phyloP scores from a whole-genome alignment of 2,888 invertebrate genomes.

The Ceriagrion tenellum region DNA sequence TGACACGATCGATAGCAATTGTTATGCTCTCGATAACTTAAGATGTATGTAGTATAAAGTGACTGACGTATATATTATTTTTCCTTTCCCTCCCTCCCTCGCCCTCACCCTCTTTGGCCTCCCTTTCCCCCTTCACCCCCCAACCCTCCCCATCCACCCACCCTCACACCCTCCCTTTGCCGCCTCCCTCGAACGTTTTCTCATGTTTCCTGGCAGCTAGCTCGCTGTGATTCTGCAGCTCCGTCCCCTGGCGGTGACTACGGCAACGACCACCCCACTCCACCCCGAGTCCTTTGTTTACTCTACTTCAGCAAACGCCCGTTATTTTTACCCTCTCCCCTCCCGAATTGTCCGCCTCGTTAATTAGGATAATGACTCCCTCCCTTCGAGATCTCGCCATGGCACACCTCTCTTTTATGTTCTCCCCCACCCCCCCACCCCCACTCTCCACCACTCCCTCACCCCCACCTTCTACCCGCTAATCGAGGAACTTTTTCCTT shows the following conservation, averaged over 20 bases:
- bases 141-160: background rate
- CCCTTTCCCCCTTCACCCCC: background rate
- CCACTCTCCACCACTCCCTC: background rate
- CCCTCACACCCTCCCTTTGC: background rate
- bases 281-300: background rate
- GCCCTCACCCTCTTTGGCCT: too few species aligned
- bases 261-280: background rate
- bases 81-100: too few species aligned
- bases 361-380: constrained; percentile 1
- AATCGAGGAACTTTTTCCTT: background rate
- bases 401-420: too few species aligned
- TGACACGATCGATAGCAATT: too few species aligned
- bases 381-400: background rate
- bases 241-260: background rate
- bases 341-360: background rate
- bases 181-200: background rate
- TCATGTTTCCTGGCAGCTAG: background rate
- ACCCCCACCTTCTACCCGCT: background rate
- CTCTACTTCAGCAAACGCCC: background rate
- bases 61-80: too few species aligned
- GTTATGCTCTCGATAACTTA: too few species aligned
- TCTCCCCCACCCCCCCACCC: background rate
- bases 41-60: too few species aligned
- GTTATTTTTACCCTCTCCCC: background rate
- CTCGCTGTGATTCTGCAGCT: background rate